These are phyloP conservation scores for Dallia pectoralis DNA, from an alignment of 2,797 vertebrate species.

Conservation along the genomic window DNA sequence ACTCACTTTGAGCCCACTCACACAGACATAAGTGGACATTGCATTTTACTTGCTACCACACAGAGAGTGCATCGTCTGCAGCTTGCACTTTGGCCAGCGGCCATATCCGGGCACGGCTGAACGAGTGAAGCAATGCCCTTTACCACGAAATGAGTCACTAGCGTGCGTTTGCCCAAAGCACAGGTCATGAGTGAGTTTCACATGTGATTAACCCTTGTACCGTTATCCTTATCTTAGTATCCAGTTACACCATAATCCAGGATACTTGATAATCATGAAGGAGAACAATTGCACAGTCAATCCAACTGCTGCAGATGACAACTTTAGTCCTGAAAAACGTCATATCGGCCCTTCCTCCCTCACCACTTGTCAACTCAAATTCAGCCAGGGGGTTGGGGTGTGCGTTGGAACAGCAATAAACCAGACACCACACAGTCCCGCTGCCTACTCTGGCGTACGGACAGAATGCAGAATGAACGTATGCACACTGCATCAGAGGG, in stretches of 20 bases:
- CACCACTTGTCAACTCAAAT: background rate
- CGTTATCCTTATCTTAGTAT: background rate
- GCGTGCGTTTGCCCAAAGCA: background rate
- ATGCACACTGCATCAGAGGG: constrained; percentile 11
- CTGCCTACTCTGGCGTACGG: background rate
- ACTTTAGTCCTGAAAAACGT: background rate
- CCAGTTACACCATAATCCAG: background rate
- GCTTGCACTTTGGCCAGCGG: background rate
- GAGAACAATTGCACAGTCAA: background rate
- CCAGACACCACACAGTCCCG: background rate
- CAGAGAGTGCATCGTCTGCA: background rate
- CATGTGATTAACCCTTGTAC: background rate
- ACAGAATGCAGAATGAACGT: background rate
- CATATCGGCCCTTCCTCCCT: background rate
- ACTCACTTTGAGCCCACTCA: background rate
- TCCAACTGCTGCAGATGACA: background rate
- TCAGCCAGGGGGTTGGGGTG: background rate
- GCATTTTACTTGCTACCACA: background rate
- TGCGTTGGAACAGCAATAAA: background rate
- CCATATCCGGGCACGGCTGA: background rate
- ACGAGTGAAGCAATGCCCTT: background rate
- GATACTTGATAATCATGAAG: background rate
- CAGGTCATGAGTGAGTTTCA: background rate
- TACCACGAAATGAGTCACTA: background rate
- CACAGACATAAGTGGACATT: background rate